Base-by-base conservation (phyloP, 2,113 vertebrate species). In the Eulemur macaco region DNA sequence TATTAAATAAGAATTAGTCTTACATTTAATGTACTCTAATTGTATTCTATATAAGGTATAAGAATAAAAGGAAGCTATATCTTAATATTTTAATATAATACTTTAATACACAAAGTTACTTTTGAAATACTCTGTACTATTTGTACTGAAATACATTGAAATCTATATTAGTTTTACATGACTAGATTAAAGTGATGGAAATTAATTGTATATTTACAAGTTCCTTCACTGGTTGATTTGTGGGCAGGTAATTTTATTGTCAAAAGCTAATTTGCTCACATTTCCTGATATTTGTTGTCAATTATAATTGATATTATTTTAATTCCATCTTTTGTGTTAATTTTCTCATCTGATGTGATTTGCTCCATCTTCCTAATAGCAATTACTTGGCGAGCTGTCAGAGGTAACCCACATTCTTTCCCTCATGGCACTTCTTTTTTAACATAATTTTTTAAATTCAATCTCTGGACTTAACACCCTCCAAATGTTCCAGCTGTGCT, bases 311-410 rank as follows among this genome's bases (percentile, higher is more conserved):
- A 86, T 93, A 93, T 78, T 93, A 47, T 93, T 95, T 95, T 90
- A 76, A n/a, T 97, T 88, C n/a, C 69, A n/a, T 88, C 56, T 89
- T 54, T 86, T 64, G 47, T 97, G 83, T 97, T 97, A 93, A 97
- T 96, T 94, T 91, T 83, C 69, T 97, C 95, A 27, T 97, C 96
- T 98, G 64, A 97, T 92, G 71, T 98, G 96, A 95, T 98, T 98
- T 98, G 77, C 85, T 98, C 97, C 64, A 37, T 98, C 97, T 98
- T 86, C 52, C 97, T 98, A 96, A 98, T 98, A 99, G 99, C 99
- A 99, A 99, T 99, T 99, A 98, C 99, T 99, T 97, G 99, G 99
- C 92, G 99, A 99, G 98, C 98, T 99, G 78, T 99, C 99, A 66
- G 99, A 99, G 99, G 99, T 99, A 99, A 99, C 94, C 74, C 76